Evolutionary conservation across 1,140 invertebrate genomes (phyloP).

Genomic region (Aleiodes sp.): DNA sequence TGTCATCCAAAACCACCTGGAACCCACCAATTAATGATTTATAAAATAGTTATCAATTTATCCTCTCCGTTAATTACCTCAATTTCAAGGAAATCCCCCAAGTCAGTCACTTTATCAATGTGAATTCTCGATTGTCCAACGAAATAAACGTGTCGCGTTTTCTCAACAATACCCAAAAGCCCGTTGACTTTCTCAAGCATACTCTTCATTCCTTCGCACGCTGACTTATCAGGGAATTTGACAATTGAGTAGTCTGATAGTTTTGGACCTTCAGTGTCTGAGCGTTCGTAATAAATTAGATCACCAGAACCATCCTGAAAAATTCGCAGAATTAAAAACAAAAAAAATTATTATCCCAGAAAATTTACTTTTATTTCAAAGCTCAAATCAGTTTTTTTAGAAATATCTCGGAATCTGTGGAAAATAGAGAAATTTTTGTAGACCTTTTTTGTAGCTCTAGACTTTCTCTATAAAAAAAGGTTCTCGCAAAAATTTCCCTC

Average conservation of each 20-base stretch:
- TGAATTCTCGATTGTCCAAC: constrained; percentile 88
- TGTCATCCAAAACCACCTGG: constrained; percentile 72
- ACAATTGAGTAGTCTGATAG: constrained; percentile 72
- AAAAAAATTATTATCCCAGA: constrained; percentile 8
- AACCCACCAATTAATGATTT: neutral
- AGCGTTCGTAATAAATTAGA: constrained; percentile 83
- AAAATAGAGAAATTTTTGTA: too few relatives aligned
- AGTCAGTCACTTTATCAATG: constrained; percentile 81
- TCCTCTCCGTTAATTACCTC: constrained; percentile 72
- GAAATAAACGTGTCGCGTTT: constrained; percentile 79
- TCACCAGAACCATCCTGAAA: constrained; percentile 67
- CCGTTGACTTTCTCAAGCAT: constrained; percentile 72
- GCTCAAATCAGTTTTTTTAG: neutral
- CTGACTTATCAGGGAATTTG: constrained; percentile 60
- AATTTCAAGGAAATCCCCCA: constrained; percentile 90
- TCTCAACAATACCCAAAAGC: constrained; percentile 74
- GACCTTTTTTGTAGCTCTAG: too few relatives aligned
- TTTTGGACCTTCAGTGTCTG: constrained; percentile 77
- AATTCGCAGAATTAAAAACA: constrained; percentile 15
- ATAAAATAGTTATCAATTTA: neutral
- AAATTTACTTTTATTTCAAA: neutral
- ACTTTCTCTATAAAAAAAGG: too few relatives aligned
- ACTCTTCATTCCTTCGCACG: constrained; percentile 56
- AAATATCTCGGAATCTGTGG: too few relatives aligned
- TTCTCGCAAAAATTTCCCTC: too few relatives aligned